Conservation (phyloP, 2,113 vertebrate genomes). For the Tiliqua scincoides region DNA sequence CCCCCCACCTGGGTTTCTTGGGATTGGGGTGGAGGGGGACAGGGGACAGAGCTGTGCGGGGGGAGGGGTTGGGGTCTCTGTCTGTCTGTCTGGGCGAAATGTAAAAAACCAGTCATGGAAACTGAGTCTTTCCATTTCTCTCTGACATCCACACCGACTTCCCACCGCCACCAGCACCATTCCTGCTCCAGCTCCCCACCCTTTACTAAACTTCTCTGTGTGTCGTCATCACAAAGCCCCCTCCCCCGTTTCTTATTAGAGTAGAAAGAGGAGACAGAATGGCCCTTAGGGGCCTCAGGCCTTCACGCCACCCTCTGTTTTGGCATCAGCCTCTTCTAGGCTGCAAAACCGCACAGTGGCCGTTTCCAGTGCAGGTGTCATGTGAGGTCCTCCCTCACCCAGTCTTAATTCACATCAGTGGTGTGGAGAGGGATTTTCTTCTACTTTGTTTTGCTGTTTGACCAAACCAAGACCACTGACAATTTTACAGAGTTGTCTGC, state of each 20-base stretch:
- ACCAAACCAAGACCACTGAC: too few relatives aligned
- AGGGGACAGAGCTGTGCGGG: slow-evolving; percentile 25
- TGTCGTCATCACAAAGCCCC: background rate
- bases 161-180: background rate
- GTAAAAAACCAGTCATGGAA: slow-evolving; percentile 32
- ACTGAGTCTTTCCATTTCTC: slow-evolving; percentile 42
- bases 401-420: too few relatives aligned
- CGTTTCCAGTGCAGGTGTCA: background rate
- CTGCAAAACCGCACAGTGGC: background rate
- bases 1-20: slow-evolving; percentile 28
- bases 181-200: background rate
- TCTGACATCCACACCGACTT: slow-evolving; percentile 39
- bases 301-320: background rate
- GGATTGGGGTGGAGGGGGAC: slow-evolving; percentile 45
- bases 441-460: too few relatives aligned
- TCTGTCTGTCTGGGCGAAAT: slow-evolving; percentile 19
- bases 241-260: background rate
- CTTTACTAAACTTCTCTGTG: background rate
- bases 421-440: too few relatives aligned
- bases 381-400: too few relatives aligned
- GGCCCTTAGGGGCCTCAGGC: background rate
- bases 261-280: too few relatives aligned
- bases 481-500: too few relatives aligned
- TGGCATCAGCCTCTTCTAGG: background rate
- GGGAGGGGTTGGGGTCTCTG: slow-evolving; percentile 58